These are phyloP conservation scores for Drosophila limbata DNA, from an alignment of 2,888 invertebrate genomes.

Conservation along the genomic window DNA sequence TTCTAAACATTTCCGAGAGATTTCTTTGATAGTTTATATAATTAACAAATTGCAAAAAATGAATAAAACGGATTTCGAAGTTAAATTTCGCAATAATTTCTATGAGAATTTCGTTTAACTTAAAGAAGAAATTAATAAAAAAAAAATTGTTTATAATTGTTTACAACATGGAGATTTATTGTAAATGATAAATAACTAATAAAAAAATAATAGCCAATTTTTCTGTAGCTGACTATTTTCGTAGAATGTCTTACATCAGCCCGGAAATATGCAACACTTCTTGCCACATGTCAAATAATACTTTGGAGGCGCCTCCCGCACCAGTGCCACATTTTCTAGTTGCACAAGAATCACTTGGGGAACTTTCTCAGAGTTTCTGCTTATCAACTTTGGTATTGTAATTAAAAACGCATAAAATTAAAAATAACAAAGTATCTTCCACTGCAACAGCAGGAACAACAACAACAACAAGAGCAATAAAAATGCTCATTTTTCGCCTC, in stretches of 20 bases:
- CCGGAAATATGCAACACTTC: conserved; percentile 52
- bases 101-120: background rate
- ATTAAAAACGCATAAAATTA: conserved; percentile 68
- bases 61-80: background rate
- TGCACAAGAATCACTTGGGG: background rate
- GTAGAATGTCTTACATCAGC: conserved; percentile 8
- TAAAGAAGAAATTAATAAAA: background rate
- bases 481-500: conserved; percentile 37
- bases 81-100: background rate
- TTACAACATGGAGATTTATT: background rate
- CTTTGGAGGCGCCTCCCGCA: background rate
- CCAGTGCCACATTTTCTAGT: background rate
- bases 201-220: background rate
- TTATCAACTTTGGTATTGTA: conserved; percentile 25
- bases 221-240: background rate
- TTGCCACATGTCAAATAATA: background rate
- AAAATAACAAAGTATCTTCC: conserved; percentile 52
- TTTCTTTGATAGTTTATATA: background rate
- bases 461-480: conserved; percentile 16
- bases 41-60: conserved; percentile 17
- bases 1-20: background rate
- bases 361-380: conserved; percentile 40
- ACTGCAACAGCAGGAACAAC: conserved; percentile 27
- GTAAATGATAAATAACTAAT: background rate
- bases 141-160: background rate